Percentiles rank a stretch among this genome's conserved stretches.
Evolutionary conservation across 1,140 invertebrate species (phyloP).

Genomic region (Phthorimaea operculella): DNA sequence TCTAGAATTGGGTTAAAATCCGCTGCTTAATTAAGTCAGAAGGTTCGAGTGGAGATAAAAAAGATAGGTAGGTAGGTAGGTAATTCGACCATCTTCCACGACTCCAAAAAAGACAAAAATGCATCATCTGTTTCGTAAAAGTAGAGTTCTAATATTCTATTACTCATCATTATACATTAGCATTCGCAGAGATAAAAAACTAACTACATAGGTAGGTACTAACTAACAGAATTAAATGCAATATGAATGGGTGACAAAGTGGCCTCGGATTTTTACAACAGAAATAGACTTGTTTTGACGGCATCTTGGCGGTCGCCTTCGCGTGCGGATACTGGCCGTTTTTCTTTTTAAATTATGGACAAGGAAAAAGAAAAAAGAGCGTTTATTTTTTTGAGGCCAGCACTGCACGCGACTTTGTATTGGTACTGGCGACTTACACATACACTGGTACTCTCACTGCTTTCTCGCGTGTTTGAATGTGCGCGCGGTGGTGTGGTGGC

Average conservation of each 20-base stretch:
- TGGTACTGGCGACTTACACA: conserved; percentile 1
- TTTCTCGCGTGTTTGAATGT: conserved; percentile 49
- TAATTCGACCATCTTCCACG: too few relatives aligned
- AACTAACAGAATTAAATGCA: conserved; percentile 15
- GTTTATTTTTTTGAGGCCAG: conserved; percentile 8
- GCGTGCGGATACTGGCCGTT: neutral
- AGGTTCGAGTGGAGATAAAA: too few relatives aligned
- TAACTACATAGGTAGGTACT: too few relatives aligned
- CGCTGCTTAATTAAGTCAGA: too few relatives aligned
- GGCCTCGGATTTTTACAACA: conserved; percentile 40
- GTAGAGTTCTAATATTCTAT: too few relatives aligned
- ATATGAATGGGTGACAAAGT: conserved; percentile 25
- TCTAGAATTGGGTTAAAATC: too few relatives aligned
- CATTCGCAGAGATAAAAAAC: too few relatives aligned
- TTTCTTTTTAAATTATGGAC: neutral
- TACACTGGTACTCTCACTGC: conserved; percentile 54
- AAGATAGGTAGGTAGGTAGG: too few relatives aligned
- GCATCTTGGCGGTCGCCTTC: conserved; percentile 2
- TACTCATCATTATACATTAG: too few relatives aligned
- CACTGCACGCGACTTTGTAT: conserved; percentile 36
- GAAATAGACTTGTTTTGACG: conserved; percentile 51
- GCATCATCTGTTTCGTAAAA: too few relatives aligned
- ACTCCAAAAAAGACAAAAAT: too few relatives aligned
- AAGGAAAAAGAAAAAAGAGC: conserved; percentile 2
- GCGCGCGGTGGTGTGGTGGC: conserved; percentile 29